Conservation (phyloP, 2,888 invertebrate species). For the Pollenia griseotomentosa region DNA sequence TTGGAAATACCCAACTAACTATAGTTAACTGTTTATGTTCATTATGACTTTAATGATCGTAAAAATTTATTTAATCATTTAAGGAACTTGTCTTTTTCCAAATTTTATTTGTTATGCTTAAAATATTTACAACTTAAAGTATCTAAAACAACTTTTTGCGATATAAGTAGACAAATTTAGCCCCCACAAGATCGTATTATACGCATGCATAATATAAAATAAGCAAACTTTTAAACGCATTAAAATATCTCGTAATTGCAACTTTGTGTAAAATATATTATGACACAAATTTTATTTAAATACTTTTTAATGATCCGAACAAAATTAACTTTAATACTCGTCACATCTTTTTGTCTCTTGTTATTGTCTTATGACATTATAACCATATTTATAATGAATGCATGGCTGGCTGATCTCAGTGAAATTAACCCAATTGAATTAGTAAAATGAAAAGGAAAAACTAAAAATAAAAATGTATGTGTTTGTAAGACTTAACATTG, state of each 20-base stretch:
- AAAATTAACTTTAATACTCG: not conserved
- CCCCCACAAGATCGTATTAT: not conserved
- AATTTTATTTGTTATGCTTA: not conserved
- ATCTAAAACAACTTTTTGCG: not conserved
- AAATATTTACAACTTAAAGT: not conserved
- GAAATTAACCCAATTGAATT: conserved; percentile 13
- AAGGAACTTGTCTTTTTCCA: not conserved
- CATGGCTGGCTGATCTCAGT: not conserved
- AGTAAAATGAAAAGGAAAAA: not conserved
- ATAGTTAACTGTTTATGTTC: no score
- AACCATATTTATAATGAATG: not conserved
- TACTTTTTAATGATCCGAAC: not conserved
- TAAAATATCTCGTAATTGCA: not conserved
- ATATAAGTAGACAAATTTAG: conserved; percentile 18
- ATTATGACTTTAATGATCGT: no score
- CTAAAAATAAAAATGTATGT: not conserved
- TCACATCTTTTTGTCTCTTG: not conserved
- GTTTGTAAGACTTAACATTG: not conserved
- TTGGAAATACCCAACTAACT: no score
- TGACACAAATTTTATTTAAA: not conserved
- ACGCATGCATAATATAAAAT: not conserved
- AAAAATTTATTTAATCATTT: not conserved
- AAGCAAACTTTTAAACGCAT: not conserved
- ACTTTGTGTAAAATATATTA: conserved; percentile 19
- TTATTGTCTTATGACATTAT: not conserved